Percentiles rank a stretch among this genome's conserved stretches.
These are phyloP conservation scores for Miltochrista miniata DNA, from an alignment of 2,888 invertebrate species.

Conservation along the genomic window DNA sequence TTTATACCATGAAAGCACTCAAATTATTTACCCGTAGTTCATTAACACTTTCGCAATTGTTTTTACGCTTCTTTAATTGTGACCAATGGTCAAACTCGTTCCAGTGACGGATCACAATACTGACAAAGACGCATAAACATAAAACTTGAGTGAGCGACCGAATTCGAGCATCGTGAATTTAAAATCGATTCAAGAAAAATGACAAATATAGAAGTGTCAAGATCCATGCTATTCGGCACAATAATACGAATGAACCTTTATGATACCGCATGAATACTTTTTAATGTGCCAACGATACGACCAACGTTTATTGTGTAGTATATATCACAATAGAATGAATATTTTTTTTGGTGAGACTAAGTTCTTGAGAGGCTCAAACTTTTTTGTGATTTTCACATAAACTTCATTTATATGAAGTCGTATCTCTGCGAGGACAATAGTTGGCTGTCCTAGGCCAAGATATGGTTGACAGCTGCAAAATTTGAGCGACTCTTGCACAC, in stretches of 20 bases:
- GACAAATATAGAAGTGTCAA: constrained; percentile 76
- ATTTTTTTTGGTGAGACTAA: constrained; percentile 70
- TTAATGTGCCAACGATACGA: constrained; percentile 83
- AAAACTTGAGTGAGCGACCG: constrained; percentile 21
- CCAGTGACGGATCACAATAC: constrained; percentile 39
- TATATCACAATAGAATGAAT: constrained; percentile 62
- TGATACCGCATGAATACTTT: constrained; percentile 82
- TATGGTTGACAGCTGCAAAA: constrained; percentile 76
- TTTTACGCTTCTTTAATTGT: constrained; percentile 70
- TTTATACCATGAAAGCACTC: constrained; percentile 63
- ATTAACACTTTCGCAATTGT: constrained; percentile 77
- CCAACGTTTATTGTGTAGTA: constrained; percentile 71
- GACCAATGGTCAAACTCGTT: constrained; percentile 55
- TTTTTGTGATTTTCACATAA: constrained; percentile 77
- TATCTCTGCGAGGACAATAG: constrained; percentile 71
- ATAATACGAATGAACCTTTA: constrained; percentile 66
- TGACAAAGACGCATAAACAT: constrained; percentile 21
- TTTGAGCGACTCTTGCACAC: constrained; percentile 65
- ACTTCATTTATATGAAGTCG: constrained; percentile 82
- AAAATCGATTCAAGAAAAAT: constrained; percentile 54
- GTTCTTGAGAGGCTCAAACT: constrained; percentile 72
- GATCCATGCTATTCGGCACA: constrained; percentile 67
- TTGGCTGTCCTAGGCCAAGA: constrained; percentile 67
- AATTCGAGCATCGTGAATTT: constrained; percentile 41
- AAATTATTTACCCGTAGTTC: constrained; percentile 57